These are phyloP conservation scores for Pristionchus exspectatus DNA, from an alignment of 2,888 invertebrate genomes.

Conservation along the genomic window DNA sequence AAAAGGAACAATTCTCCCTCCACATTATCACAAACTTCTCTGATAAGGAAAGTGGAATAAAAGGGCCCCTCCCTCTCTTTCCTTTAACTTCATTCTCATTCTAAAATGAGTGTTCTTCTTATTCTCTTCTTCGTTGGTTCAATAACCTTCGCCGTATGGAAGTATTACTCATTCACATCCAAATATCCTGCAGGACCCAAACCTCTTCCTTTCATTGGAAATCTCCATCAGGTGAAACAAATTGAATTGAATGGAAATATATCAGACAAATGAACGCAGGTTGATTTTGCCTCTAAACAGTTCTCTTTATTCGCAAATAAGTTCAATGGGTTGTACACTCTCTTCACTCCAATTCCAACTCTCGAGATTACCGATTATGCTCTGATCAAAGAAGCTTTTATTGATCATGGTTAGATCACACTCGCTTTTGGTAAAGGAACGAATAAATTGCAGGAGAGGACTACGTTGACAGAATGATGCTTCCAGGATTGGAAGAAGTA, in stretches of 20 bases:
- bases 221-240: neutral
- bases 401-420: neutral
- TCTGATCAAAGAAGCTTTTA: constrained; percentile 12
- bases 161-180: constrained; percentile 22
- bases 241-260: neutral
- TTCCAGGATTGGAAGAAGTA: neutral
- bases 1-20: constrained; percentile 15
- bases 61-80: neutral
- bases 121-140: neutral
- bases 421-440: neutral
- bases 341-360: constrained; percentile 24
- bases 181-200: constrained; percentile 2
- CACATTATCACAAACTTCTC: neutral
- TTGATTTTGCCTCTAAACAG: neutral
- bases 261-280: neutral
- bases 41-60: neutral
- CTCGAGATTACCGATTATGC: neutral
- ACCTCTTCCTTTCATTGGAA: constrained; percentile 37
- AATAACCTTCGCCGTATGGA: neutral
- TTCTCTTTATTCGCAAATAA: neutral
- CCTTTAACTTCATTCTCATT: neutral
- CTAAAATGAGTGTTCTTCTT: constrained; percentile 26
- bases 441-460: neutral
- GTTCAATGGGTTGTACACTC: constrained; percentile 23
- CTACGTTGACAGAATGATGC: constrained; percentile 33